Conservation (phyloP, 2,797 vertebrate species). For the Xenopus petersii region DNA sequence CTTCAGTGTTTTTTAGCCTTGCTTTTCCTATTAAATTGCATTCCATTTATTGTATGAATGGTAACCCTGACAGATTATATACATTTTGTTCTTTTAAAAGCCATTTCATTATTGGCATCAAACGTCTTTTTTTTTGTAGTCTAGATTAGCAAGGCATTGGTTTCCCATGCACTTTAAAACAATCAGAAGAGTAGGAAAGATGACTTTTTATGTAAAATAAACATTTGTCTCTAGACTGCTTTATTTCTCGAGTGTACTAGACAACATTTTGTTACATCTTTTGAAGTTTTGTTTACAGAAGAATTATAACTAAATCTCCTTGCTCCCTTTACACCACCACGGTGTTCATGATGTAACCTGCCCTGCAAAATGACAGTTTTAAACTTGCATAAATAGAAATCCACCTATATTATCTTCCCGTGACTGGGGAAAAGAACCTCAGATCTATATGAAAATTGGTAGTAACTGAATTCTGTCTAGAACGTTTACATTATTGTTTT, state of each 20-base stretch:
- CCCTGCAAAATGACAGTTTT: not conserved
- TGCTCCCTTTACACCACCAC: slow-evolving; percentile 35
- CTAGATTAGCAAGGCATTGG: slow-evolving; percentile 32
- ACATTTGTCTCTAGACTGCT: slow-evolving; percentile 57
- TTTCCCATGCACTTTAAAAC: slow-evolving; percentile 16
- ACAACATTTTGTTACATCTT: slow-evolving; percentile 51
- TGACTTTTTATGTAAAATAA: slow-evolving; percentile 62
- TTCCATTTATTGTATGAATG: slow-evolving; percentile 16
- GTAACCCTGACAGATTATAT: slow-evolving; percentile 15
- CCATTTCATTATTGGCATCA: slow-evolving; percentile 24
- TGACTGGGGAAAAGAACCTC: too few species aligned
- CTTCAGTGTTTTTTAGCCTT: too few species aligned
- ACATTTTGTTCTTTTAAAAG: slow-evolving; percentile 10
- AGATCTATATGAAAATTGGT: too few species aligned
- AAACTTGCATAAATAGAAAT: too few species aligned
- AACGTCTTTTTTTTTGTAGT: slow-evolving; percentile 31
- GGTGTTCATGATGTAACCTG: slow-evolving; percentile 33
- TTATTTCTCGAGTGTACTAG: slow-evolving; percentile 57
- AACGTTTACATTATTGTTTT: too few species aligned
- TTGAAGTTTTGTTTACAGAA: slow-evolving; percentile 46
- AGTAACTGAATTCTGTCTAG: too few species aligned
- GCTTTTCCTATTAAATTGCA: too few species aligned
- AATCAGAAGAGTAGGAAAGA: slow-evolving; percentile 49
- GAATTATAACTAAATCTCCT: slow-evolving; percentile 37
- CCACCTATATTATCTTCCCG: too few species aligned